A percentile compares a stretch with the other conserved stretches of the same genome.
These are phyloP conservation scores for Anhinga anhinga DNA, from an alignment of 2,113 vertebrate genomes.

Conservation along the genomic window DNA sequence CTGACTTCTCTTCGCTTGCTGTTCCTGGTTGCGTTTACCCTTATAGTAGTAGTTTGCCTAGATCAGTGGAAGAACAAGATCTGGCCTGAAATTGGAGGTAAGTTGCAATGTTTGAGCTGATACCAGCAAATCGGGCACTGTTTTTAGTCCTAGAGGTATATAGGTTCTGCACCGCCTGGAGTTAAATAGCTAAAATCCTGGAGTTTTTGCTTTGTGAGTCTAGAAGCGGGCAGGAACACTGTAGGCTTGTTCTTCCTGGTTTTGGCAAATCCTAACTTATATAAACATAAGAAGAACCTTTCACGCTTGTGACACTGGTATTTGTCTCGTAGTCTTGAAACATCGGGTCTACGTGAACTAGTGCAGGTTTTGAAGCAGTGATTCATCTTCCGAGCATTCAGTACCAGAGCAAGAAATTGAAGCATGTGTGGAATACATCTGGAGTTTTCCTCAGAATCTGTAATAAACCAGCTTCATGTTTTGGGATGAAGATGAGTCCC, in stretches of 20 bases:
- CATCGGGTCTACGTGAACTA: not conserved
- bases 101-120: not conserved
- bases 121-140: rapidly evolving
- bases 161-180: not conserved
- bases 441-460: not conserved
- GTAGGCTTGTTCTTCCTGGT: not conserved
- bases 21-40: conserved; percentile 82
- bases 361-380: not conserved
- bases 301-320: not conserved
- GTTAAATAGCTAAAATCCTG: not conserved
- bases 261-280: not conserved
- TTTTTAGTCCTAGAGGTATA: not conserved
- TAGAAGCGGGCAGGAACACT: not conserved
- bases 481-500: not conserved
- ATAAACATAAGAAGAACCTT: not conserved
- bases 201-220: not conserved
- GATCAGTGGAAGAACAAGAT: conserved; percentile 92
- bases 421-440: rapidly evolving
- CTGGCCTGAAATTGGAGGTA: conserved; percentile 90
- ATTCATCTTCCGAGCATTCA: not conserved
- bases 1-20: conserved; percentile 88
- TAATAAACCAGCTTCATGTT: not conserved
- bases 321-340: not conserved
- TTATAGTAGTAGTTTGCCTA: conserved; percentile 81
- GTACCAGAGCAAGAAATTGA: not conserved